Conservation (phyloP, 2,888 invertebrate genomes). For the Acanthosoma haemorrhoidale region DNA sequence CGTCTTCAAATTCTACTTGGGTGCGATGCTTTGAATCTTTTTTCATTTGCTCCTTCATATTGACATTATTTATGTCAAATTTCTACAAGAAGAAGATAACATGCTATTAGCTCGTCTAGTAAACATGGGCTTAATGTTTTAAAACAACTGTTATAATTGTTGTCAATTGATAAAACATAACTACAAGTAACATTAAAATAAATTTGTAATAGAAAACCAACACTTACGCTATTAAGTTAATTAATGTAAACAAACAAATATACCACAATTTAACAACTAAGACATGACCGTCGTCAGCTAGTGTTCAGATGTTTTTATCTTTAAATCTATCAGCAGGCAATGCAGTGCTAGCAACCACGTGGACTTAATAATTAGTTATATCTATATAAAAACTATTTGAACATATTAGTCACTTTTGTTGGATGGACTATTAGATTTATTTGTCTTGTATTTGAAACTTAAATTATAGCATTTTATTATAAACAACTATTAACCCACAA, state of each 20-base stretch:
- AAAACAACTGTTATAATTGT: background rate
- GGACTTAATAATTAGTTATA: no score
- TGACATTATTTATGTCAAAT: background rate
- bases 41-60: background rate
- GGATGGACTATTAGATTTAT: no score
- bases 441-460: no score
- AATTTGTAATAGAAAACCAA: background rate
- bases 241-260: background rate
- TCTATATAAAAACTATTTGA: no score
- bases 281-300: background rate
- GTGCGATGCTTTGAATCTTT: background rate
- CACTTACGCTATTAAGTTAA: background rate
- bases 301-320: background rate
- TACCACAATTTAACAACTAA: background rate
- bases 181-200: background rate
- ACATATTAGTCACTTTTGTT: no score
- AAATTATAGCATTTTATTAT: no score
- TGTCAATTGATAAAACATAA: no score
- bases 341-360: background rate
- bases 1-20: slow-evolving; percentile 3
- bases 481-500: no score
- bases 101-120: background rate
- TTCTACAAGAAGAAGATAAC: background rate
- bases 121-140: background rate
- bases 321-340: background rate